phyloP scores from a whole-genome alignment of 2,113 vertebrate genomes.

The Smithornis capensis region DNA sequence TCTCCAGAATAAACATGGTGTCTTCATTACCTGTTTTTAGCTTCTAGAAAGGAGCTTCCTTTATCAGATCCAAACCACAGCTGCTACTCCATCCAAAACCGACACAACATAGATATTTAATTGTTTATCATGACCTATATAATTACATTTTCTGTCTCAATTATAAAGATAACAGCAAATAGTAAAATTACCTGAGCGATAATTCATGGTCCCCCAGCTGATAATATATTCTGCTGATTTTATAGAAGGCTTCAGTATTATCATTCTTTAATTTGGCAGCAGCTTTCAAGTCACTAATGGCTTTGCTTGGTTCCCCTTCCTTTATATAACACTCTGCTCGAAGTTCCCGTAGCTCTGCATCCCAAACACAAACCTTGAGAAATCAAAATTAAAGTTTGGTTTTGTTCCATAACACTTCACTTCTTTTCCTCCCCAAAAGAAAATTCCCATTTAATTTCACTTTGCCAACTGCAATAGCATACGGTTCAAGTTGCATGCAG shows the following conservation, averaged over 20 bases:
- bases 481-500: constrained; percentile 27
- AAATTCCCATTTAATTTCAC: constrained; percentile 3
- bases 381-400: constrained; percentile 66
- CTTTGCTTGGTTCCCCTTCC: constrained; percentile 91
- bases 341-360: constrained; percentile 89
- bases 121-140: not conserved
- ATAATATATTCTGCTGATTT: constrained; percentile 95
- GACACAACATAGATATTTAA: not conserved
- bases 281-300: constrained; percentile 94
- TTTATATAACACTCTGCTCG: constrained; percentile 92
- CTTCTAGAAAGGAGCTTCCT: not conserved
- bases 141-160: not conserved
- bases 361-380: constrained; percentile 93
- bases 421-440: not conserved
- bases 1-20: not conserved
- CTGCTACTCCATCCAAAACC: not conserved
- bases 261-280: constrained; percentile 93
- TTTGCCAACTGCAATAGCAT: constrained; percentile 41
- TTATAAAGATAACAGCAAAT: not conserved
- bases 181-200: constrained; percentile 87
- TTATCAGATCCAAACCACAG: not conserved
- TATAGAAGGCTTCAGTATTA: constrained; percentile 95
- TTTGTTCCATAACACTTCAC: constrained; percentile 29
- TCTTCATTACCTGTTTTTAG: not conserved
- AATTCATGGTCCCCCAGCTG: constrained; percentile 93